Base-by-base conservation (phyloP, 2,797 vertebrate genomes). In the Hippopotamyrus pictus region DNA sequence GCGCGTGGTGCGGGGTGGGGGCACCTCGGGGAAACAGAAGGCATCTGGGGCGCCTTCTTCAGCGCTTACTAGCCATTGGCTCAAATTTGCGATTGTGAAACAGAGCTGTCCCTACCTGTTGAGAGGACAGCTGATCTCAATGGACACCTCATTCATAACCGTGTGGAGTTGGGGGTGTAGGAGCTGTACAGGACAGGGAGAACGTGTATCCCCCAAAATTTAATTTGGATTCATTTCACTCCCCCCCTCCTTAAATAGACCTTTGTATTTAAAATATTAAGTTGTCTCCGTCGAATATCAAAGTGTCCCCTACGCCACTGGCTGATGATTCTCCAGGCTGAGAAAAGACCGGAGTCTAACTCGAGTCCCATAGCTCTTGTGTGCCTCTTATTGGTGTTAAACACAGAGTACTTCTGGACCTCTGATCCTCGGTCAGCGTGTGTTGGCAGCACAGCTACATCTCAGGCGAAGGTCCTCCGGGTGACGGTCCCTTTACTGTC, bases 1-100 rank as follows among this genome's bases (percentile, higher is more conserved):
- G 88, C 91, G 90, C 90, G 91, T 89, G 87, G 88, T 22, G n/a
- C 2, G 90, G 92, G 29, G 65, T 90, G 92, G 89, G 53, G 37
- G 86, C 73, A 86, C 44, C 50, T 50, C 5, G 51, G 25, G 83
- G 51, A 87, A 14, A 29, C n/a, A 54, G 33, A 88, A 14, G 8
- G 44, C 12, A 33, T 37, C 73, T 11, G 59, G 59, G 22, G 59
- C 19, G 7, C 41, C n/a, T n/a, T 12, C 22, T 54, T 82, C 37
- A 59, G 22, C 88, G 59, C 53, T 59, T 51, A 84, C 9, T 48
- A 84, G 41, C 19, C 41, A 50, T 51, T 48, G n/a, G 46, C 9
- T 84, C 1, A 12, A 51, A n/a, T 14, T 50, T 29, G 19, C 1
- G 3, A 4, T 51, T 12, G 19, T 22, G 22, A 48, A 50, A 14